Evolutionary conservation across 2,113 vertebrate species (phyloP).

Genomic region (Maccullochella peelii): DNA sequence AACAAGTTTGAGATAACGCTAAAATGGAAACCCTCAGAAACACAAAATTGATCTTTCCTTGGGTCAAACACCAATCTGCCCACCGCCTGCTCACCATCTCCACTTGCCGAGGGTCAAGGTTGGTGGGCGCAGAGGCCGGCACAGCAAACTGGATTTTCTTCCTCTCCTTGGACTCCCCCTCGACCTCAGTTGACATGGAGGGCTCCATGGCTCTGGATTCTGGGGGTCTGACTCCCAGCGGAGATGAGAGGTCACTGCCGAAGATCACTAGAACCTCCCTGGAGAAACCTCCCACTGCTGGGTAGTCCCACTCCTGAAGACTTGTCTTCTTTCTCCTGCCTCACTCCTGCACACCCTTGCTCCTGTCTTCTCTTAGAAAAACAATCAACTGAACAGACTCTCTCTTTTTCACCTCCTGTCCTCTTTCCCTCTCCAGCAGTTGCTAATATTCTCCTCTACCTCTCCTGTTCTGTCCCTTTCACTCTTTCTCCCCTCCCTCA

Average conservation of each 20-base stretch:
- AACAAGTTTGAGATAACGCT: background rate
- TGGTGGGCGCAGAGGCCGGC: conserved; percentile 87
- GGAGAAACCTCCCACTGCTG: conserved; percentile 60
- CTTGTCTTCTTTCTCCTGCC: conserved; percentile 26
- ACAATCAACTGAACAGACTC: background rate
- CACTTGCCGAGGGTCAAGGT: conserved; percentile 94
- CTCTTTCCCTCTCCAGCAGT: conserved; percentile 23
- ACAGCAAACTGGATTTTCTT: conserved; percentile 96
- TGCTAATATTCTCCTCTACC: conserved; percentile 7
- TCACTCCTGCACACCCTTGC: conserved; percentile 40
- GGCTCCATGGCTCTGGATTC: conserved; percentile 80
- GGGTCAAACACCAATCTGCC: conserved; percentile 15
- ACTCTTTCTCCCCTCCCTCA: conserved; percentile 37
- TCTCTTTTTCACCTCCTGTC: conserved; percentile 15
- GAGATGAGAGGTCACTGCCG: conserved; percentile 23
- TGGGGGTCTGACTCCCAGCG: conserved; percentile 63
- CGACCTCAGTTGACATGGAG: conserved; percentile 72
- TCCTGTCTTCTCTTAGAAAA: conserved; percentile 20
- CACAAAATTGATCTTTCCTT: background rate
- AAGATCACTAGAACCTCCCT: conserved; percentile 51
- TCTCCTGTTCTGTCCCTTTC: conserved; percentile 21
- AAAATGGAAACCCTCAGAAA: background rate
- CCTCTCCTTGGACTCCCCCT: conserved; percentile 89
- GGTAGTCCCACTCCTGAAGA: conserved; percentile 52
- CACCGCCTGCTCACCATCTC: conserved; percentile 90